Evolutionary conservation across 2,113 vertebrate genomes (phyloP).

Genomic region (Passer montanus): DNA sequence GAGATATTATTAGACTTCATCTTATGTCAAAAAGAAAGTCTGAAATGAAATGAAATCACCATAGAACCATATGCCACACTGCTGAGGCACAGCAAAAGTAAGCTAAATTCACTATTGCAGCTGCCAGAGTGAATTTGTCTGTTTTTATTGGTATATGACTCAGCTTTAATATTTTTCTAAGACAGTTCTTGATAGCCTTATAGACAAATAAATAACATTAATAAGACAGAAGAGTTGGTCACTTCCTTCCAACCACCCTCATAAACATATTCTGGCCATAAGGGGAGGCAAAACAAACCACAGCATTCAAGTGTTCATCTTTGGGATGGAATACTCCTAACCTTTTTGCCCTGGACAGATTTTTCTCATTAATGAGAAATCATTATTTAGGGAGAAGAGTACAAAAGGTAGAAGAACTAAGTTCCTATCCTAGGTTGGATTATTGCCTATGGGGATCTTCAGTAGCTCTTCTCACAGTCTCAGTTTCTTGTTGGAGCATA

Average conservation of each 20-base stretch:
- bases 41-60: constrained; percentile 39
- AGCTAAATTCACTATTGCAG: constrained; percentile 33
- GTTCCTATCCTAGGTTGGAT: not conserved
- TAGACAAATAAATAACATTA: not conserved
- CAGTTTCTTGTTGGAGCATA: not conserved
- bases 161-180: constrained; percentile 48
- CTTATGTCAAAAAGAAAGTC: constrained; percentile 15
- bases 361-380: not conserved
- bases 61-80: not conserved
- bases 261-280: not conserved
- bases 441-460: not conserved
- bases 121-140: constrained; percentile 41
- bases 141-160: constrained; percentile 40
- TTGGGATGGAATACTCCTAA: not conserved
- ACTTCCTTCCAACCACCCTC: not conserved
- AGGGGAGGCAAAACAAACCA: not conserved
- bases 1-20: not conserved
- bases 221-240: not conserved
- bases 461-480: not conserved
- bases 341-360: not conserved
- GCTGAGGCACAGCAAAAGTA: not conserved
- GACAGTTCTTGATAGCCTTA: constrained; percentile 13
- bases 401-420: not conserved
- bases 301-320: not conserved
- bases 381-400: not conserved